Base-by-base conservation (phyloP, 2,113 vertebrate genomes). In the Lasiurus cinereus region DNA sequence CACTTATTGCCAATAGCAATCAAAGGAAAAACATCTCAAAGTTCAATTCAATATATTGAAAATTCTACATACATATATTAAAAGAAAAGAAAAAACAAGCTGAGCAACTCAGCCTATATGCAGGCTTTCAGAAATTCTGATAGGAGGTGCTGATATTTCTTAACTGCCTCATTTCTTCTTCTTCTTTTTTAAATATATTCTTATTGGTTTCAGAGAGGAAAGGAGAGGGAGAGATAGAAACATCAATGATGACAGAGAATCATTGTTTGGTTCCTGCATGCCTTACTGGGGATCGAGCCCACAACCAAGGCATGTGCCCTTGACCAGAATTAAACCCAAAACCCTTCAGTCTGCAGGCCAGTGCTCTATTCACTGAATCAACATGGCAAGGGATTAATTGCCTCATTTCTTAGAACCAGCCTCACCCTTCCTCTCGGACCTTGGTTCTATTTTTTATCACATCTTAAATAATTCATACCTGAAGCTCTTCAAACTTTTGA, bases 11-110 rank as follows among this genome's bases (percentile, higher is more conserved):
- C 14, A 36, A 12, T 19, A 59, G 6, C 2, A 50, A 39, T 83
- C 22, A 82, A 94, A 86, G 48, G 5, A 80, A 87, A 90, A 94
- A 74, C 1, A 83, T 43, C 39, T 79, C 36, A 93, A 74, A 76
- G 29, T 80, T 76, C 3, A 90, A 54, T 54, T 79, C 10, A 73
- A 67, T 62, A 39, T 86, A 29, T 48, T 83, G 56, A 62, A 87
- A 91, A 52, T 84, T 79, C 33, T 64, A 64, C 0, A 39, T 39
- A 39, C 39, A 29, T 76, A 95, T 64, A 79, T 79, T 83, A 15
- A 70, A 93, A 70, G 3, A 39, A 39, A 39, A 39, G 11, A 27
- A 54, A 72, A 39, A 15, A 59, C 24, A 62, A 84, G 10, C 12
- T 27, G 8, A 70, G 18, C 27, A 12, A 69, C 4, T 82, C 69